Conservation (phyloP, 2,113 vertebrate genomes). For the Carollia perspicillata region DNA sequence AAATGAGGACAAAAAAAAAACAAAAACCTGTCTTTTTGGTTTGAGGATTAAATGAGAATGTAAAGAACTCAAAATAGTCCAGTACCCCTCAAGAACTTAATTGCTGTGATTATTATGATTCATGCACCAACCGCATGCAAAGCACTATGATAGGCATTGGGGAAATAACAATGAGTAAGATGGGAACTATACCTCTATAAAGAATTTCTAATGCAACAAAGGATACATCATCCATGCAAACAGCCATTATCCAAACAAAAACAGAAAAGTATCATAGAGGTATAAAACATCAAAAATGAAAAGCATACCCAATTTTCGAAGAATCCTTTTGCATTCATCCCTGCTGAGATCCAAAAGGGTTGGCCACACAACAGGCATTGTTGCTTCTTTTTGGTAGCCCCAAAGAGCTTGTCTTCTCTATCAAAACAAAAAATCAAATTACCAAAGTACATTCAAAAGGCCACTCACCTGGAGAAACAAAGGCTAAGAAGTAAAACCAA, state of each 20-base stretch:
- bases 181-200: not conserved
- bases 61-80: not conserved
- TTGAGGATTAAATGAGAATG: slow-evolving; percentile 19
- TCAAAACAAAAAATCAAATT: slow-evolving; percentile 8
- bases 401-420: slow-evolving; percentile 80
- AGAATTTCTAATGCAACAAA: not conserved
- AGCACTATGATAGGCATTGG: not conserved
- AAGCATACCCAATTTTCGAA: slow-evolving; percentile 94
- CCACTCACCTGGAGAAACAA: slow-evolving; percentile 8
- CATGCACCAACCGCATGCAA: not conserved
- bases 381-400: slow-evolving; percentile 77
- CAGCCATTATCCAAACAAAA: not conserved
- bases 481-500: not conserved
- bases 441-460: not conserved
- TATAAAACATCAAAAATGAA: slow-evolving; percentile 41
- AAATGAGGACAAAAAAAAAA: not conserved
- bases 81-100: not conserved
- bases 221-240: slow-evolving; percentile 6
- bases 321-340: slow-evolving; percentile 98
- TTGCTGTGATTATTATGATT: not conserved
- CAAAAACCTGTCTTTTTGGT: not conserved
- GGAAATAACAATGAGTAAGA: slow-evolving; percentile 12
- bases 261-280: slow-evolving; percentile 33
- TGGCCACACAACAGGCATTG: slow-evolving; percentile 99
- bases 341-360: slow-evolving; percentile 97